Evolutionary conservation across 2,797 vertebrate species (phyloP), one percentile per base, ranked within the genome.

Genomic region (Bryconaethiops microstoma): DNA sequence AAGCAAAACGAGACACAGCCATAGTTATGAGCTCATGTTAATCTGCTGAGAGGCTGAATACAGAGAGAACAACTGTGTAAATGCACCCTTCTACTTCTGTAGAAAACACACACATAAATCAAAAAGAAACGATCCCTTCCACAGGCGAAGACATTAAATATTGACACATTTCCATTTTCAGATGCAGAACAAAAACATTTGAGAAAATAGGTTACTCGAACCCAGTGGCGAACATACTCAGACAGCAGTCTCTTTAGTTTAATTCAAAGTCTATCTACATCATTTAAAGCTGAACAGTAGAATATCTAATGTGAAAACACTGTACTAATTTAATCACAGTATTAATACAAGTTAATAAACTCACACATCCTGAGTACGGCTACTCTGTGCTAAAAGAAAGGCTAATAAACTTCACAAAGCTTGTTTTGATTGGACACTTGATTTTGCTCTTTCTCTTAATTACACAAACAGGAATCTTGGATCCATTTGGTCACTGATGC

Each of bases 161-260:
- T 91, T 92, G 89, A 92, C 90, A 91, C 76, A 52, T 76, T 17
- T 5, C 29, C 80, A 83, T 85, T 85, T 91, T 89, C 86, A 87
- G 86, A 84, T 92, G 89, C 89, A 88, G 85, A 88, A 89, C 82
- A 86, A 23, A 57, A 19, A 54, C 10, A 40, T n/a, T 69, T 42
- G n/a, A 74, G 79, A 62, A 83, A 69, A 67, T 10, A 23, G 59
- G 50, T 29, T 29, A 55, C 70, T 70, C 71, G 79, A 54, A 68
- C 23, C 48, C 48, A 78, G 73, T 74, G 59, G n/a, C 19, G 0
- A 40, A 54, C 72, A 54, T 72, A 8, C 57, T 17, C 19, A 40
- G 35, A 65, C 1, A 59, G 55, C 7, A 2, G 21, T 5, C 55
- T 59, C 19, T 59, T 1, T 2, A 59, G 55, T 59, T 59, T 21